Evolutionary conservation across 2,113 vertebrate genomes (phyloP).

Genomic region (Lepus europaeus): DNA sequence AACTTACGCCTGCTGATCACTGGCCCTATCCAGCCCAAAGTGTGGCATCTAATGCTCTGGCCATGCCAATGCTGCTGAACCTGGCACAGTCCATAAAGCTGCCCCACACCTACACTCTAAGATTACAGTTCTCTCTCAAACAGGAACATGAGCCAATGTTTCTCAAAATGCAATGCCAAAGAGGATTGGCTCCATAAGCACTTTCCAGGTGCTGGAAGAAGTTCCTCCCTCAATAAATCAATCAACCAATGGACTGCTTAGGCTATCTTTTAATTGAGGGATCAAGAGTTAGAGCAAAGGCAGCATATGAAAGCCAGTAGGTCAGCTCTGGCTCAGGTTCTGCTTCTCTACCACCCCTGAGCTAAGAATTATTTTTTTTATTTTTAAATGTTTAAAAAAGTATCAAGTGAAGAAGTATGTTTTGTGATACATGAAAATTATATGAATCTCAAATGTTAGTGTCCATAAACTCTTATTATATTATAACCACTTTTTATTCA

Average conservation of each 20-base stretch:
- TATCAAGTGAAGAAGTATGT: not conserved
- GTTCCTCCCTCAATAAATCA: not conserved
- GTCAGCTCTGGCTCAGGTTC: no score
- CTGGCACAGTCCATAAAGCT: not conserved
- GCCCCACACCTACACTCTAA: not conserved
- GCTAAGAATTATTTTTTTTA: not conserved
- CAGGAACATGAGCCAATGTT: not conserved
- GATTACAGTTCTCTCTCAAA: not conserved
- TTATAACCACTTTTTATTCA: not conserved
- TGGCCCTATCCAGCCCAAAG: not conserved
- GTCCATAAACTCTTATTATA: not conserved
- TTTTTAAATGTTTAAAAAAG: not conserved
- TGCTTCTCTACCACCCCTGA: not conserved
- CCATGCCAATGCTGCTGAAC: not conserved
- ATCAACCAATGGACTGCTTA: accelerated
- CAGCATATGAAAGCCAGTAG: not conserved
- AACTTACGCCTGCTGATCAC: not conserved
- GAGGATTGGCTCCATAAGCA: not conserved
- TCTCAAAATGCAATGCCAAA: not conserved
- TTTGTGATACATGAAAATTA: not conserved
- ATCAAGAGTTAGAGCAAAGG: not conserved
- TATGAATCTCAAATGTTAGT: not conserved
- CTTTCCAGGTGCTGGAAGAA: not conserved
- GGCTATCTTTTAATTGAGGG: not conserved
- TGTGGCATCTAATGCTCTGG: not conserved